Percentiles rank a stretch among this genome's conserved stretches.
Conservation (phyloP, 2,113 vertebrate genomes). For the Ptilorrhoa leucosticta region DNA sequence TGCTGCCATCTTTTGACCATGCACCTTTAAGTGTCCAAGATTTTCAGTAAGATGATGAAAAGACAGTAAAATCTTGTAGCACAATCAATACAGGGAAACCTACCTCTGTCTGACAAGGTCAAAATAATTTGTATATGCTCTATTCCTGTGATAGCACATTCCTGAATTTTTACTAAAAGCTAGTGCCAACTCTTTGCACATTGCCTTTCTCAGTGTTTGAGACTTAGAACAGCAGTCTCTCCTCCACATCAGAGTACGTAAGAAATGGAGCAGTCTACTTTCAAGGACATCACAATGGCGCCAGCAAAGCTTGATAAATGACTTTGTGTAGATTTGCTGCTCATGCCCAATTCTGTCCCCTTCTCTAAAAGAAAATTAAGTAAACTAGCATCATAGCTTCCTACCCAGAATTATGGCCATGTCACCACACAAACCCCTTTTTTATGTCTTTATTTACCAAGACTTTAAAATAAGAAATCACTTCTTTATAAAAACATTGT, state of each 20-base stretch:
- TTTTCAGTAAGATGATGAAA: constrained; percentile 50
- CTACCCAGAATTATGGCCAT: constrained; percentile 42
- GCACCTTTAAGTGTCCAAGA: constrained; percentile 47
- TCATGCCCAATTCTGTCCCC: constrained; percentile 15
- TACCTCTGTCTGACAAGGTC: background rate
- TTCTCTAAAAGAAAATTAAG: constrained; percentile 61
- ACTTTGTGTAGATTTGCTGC: constrained; percentile 47
- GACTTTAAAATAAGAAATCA: constrained; percentile 69
- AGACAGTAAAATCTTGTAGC: constrained; percentile 55
- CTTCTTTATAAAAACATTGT: constrained; percentile 65
- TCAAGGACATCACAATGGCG: constrained; percentile 57
- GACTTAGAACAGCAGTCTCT: constrained; percentile 34
- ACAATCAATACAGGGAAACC: background rate
- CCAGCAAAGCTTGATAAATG: constrained; percentile 59
- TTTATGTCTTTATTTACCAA: constrained; percentile 61
- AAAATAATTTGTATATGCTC: constrained; percentile 23
- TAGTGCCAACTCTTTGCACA: background rate
- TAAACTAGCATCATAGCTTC: constrained; percentile 20
- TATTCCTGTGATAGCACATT: constrained; percentile 19
- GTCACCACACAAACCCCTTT: constrained; percentile 26
- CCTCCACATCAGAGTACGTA: background rate
- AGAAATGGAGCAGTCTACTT: constrained; percentile 30
- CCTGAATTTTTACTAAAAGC: constrained; percentile 4
- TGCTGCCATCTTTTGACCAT: constrained; percentile 75
- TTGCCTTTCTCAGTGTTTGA: background rate